Evolutionary conservation across 2,113 vertebrate species (phyloP).

Genomic region (Chaenogobius annularis): DNA sequence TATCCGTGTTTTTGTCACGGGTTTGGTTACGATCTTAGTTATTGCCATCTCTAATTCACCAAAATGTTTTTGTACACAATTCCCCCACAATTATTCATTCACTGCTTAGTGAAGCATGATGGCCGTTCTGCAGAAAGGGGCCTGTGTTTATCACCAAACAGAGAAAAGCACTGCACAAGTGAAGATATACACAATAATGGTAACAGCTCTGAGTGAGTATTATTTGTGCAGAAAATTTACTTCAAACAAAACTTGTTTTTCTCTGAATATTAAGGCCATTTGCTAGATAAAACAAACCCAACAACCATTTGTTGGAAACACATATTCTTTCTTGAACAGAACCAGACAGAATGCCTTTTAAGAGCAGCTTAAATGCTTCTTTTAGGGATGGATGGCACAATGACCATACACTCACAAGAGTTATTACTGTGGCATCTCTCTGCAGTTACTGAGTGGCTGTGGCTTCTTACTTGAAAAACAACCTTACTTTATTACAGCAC

Average conservation of each 20-base stretch:
- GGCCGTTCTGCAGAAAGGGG: too few species aligned
- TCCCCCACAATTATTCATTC: too few species aligned
- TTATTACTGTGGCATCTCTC: slow-evolving; percentile 7
- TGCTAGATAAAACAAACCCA: slow-evolving; percentile 27
- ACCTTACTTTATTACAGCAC: slow-evolving; percentile 32
- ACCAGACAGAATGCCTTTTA: slow-evolving; percentile 13
- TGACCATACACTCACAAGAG: neutral
- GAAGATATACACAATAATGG: too few species aligned
- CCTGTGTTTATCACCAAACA: too few species aligned
- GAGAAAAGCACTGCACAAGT: too few species aligned
- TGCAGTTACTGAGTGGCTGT: slow-evolving; percentile 26
- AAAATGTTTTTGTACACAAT: too few species aligned
- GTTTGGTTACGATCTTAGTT: too few species aligned
- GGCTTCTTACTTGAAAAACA: slow-evolving; percentile 32
- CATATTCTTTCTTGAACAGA: neutral
- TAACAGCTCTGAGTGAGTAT: neutral
- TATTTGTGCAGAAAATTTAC: neutral
- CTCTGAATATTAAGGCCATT: slow-evolving; percentile 43
- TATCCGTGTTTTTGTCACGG: too few species aligned
- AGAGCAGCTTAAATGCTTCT: slow-evolving; percentile 3
- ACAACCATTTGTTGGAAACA: slow-evolving; percentile 21
- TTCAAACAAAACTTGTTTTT: neutral
- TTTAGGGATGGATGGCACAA: slow-evolving; percentile 5
- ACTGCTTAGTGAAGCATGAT: too few species aligned
- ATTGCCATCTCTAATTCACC: too few species aligned